These are phyloP conservation scores for Cydia pomonella DNA, from an alignment of 1,140 invertebrate species.

Conservation along the genomic window DNA sequence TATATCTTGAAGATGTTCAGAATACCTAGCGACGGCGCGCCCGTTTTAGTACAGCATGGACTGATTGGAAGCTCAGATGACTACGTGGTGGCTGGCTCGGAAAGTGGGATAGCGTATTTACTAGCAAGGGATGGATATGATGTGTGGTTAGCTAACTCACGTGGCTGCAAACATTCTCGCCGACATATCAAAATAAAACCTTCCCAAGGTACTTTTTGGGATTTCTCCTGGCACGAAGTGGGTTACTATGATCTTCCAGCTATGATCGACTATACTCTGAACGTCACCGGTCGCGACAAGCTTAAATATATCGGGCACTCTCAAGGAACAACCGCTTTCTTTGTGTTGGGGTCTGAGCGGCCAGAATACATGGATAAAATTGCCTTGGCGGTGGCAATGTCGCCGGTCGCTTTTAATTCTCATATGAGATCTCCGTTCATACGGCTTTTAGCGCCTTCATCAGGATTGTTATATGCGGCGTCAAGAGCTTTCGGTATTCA, in stretches of 20 bases:
- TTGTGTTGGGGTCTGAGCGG: constrained; percentile 81
- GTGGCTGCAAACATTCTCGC: constrained; percentile 85
- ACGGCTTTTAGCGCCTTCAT: constrained; percentile 49
- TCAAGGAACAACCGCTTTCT: constrained; percentile 86
- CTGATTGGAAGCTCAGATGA: constrained; percentile 84
- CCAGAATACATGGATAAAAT: constrained; percentile 85
- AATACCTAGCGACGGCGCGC: constrained; percentile 49
- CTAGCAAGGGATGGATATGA: constrained; percentile 84
- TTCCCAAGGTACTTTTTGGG: constrained; percentile 81
- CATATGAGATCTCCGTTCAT: constrained; percentile 80
- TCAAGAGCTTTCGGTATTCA: constrained; percentile 46
- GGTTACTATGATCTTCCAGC: constrained; percentile 80
- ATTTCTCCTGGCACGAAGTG: constrained; percentile 84
- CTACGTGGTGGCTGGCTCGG: constrained; percentile 83
- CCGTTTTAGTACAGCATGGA: constrained; percentile 87
- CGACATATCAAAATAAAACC: constrained; percentile 77
- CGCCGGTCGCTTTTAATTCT: constrained; percentile 83
- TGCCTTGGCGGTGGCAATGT: constrained; percentile 82
- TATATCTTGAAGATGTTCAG: constrained; percentile 54
- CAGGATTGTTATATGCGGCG: constrained; percentile 39
- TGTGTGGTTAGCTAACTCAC: constrained; percentile 86
- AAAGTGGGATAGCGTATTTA: constrained; percentile 83
- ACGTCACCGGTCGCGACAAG: constrained; percentile 61
- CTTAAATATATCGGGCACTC: constrained; percentile 84
- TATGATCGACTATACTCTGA: constrained; percentile 79